Evolutionary conservation across 2,888 invertebrate species (phyloP).

Genomic region (Drosophila ezoana): DNA sequence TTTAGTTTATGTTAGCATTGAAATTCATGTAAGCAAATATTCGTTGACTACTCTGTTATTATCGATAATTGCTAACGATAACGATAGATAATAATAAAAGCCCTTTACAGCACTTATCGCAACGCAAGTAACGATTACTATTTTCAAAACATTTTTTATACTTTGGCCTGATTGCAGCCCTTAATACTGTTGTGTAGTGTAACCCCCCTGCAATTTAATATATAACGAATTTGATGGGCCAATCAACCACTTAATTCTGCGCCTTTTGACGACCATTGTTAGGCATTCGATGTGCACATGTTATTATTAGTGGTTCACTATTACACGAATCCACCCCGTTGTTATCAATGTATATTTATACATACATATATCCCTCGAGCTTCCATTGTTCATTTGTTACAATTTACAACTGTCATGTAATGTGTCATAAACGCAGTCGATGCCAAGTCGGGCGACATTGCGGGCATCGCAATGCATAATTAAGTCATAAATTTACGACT

Average conservation of each 20-base stretch:
- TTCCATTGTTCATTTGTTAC: constrained; percentile 35
- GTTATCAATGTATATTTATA: not conserved
- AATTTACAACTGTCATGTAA: constrained; percentile 56
- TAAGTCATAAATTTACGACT: constrained; percentile 32
- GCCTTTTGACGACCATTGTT: constrained; percentile 29
- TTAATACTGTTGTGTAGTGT: constrained; percentile 39
- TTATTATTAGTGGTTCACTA: constrained; percentile 63
- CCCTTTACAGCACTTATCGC: not conserved
- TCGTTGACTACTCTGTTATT: not conserved
- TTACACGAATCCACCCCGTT: constrained; percentile 40
- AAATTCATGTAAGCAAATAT: too few relatives aligned
- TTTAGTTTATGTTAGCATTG: too few relatives aligned
- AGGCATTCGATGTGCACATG: constrained; percentile 55
- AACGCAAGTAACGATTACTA: too few relatives aligned
- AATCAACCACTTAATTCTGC: constrained; percentile 57
- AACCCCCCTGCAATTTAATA: constrained; percentile 5
- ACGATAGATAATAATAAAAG: not conserved
- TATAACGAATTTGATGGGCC: constrained; percentile 38
- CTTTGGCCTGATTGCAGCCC: not conserved
- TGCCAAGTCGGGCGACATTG: constrained; percentile 11
- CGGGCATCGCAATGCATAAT: constrained; percentile 21
- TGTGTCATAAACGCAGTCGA: constrained; percentile 31
- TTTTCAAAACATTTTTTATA: not conserved
- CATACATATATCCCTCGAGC: not conserved
- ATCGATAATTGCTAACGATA: not conserved